phyloP scores from a whole-genome alignment of 2,797 vertebrate genomes.

The Distichodus sexfasciatus region DNA sequence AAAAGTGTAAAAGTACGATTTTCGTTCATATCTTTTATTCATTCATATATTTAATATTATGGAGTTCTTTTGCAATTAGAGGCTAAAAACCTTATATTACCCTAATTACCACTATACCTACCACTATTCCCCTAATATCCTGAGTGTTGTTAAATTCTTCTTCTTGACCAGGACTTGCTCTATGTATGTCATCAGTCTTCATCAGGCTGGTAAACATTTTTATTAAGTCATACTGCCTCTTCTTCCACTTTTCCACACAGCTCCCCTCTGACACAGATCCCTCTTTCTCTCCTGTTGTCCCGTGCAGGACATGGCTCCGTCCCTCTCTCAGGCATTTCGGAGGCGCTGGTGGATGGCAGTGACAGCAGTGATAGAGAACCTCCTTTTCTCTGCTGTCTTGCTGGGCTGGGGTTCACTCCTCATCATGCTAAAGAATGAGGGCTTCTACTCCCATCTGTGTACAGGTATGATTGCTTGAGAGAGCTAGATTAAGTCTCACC shows the following conservation, averaged over 20 bases:
- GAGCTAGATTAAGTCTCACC: neutral
- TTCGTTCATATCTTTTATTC: no score
- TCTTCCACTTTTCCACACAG: neutral
- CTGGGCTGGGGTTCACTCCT: slow-evolving; percentile 87
- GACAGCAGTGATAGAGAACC: slow-evolving; percentile 81
- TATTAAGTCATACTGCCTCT: neutral
- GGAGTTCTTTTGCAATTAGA: no score
- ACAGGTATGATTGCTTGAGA: slow-evolving; percentile 60
- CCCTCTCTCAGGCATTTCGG: slow-evolving; percentile 75
- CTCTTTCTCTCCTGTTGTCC: neutral
- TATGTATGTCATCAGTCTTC: no score
- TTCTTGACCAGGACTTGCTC: no score
- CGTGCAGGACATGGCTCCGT: slow-evolving; percentile 76
- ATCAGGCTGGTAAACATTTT: no score
- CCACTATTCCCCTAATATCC: no score
- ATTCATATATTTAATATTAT: no score
- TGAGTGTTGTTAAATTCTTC: no score
- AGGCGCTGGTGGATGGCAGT: slow-evolving; percentile 87
- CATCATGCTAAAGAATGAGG: slow-evolving; percentile 86
- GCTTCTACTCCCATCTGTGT: slow-evolving; percentile 85
- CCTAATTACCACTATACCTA: no score
- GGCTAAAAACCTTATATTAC: no score
- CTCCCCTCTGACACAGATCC: neutral
- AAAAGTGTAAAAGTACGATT: no score
- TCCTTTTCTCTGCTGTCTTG: slow-evolving; percentile 85